Percentiles rank a stretch among this genome's conserved stretches.
These are phyloP conservation scores for Sceloporus tristichus DNA, from an alignment of 2,113 vertebrate genomes.

Conservation along the genomic window DNA sequence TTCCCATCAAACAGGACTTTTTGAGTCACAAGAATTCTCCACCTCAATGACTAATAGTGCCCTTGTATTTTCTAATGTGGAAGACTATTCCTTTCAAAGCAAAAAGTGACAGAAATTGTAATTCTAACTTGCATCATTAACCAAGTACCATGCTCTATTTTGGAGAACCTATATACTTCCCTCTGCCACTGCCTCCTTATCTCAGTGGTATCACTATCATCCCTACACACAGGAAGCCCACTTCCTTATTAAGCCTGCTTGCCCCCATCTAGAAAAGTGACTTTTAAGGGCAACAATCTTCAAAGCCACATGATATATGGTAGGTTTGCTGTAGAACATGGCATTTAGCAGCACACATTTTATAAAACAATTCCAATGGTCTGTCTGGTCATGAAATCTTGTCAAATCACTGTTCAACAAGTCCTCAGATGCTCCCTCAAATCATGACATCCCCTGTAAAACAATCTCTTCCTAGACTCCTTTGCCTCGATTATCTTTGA, in stretches of 20 bases:
- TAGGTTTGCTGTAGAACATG: background rate
- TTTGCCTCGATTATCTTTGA: too few relatives aligned
- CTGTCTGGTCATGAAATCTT: background rate
- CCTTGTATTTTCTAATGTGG: conserved; percentile 5
- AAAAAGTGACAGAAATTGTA: background rate
- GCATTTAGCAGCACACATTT: background rate
- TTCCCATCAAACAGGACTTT: background rate
- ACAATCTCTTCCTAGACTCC: background rate
- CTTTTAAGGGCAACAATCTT: background rate
- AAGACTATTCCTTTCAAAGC: background rate
- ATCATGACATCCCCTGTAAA: background rate
- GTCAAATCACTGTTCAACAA: too few relatives aligned
- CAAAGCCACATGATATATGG: background rate
- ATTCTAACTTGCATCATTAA: background rate
- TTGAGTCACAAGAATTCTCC: background rate
- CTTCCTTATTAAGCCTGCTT: background rate
- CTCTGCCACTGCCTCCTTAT: background rate
- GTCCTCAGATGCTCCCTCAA: too few relatives aligned
- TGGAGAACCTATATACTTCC: conserved; percentile 4
- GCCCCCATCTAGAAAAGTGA: background rate
- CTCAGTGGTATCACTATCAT: background rate
- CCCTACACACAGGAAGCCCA: background rate
- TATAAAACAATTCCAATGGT: background rate
- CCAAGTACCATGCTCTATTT: background rate
- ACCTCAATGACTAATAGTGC: background rate